phyloP scores from a whole-genome alignment of 2,797 vertebrate species.

The Rhyacichthys aspro region DNA sequence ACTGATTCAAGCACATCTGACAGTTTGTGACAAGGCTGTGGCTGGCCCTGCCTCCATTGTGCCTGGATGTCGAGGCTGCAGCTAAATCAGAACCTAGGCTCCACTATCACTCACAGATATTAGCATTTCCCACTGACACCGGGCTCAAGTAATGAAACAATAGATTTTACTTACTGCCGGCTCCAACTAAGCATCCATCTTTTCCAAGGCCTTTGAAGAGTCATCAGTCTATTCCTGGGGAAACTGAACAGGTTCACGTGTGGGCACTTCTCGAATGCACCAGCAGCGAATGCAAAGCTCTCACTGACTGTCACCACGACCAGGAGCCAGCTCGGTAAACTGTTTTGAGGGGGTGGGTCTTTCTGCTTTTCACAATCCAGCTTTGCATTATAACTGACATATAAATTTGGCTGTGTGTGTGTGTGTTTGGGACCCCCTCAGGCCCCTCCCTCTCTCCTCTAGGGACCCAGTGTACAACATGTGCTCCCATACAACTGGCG shows the following conservation, averaged over 20 bases:
- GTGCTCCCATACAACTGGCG: constrained; percentile 77
- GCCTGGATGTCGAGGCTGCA: constrained; percentile 27
- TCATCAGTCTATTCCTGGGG: constrained; percentile 55
- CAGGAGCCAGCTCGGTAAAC: constrained; percentile 65
- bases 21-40: constrained; percentile 40
- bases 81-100: constrained; percentile 41
- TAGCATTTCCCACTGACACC: constrained; percentile 51
- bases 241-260: constrained; percentile 25
- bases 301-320: constrained; percentile 46
- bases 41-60: constrained; percentile 27
- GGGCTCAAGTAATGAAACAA: constrained; percentile 62
- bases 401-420: constrained; percentile 69
- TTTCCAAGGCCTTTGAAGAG: constrained; percentile 50
- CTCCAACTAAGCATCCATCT: constrained; percentile 68
- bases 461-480: constrained; percentile 75
- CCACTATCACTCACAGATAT: constrained; percentile 59
- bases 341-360: constrained; percentile 74
- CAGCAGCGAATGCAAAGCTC: constrained; percentile 64
- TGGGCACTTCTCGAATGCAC: constrained; percentile 58
- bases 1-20: constrained; percentile 28
- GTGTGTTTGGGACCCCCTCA: constrained; percentile 40
- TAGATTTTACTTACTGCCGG: constrained; percentile 74
- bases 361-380: constrained; percentile 51
- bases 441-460: constrained; percentile 49
- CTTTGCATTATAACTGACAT: constrained; percentile 84